These are phyloP conservation scores for Sebastiscus albofasciatus DNA, from an alignment of 2,797 vertebrate genomes.

Conservation along the genomic window DNA sequence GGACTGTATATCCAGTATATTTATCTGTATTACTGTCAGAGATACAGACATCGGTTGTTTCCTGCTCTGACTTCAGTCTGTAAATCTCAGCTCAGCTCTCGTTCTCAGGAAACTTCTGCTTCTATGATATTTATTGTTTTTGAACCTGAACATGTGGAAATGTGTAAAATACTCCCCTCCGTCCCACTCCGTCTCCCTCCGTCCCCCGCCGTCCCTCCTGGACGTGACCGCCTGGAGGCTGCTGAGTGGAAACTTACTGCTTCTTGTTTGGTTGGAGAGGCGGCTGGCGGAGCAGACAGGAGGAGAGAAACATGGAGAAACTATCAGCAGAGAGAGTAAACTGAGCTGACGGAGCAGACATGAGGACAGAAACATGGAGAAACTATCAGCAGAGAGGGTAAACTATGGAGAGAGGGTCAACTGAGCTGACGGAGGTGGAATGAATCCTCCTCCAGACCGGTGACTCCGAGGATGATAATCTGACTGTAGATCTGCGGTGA, in stretches of 20 bases:
- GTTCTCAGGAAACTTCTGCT: not conserved
- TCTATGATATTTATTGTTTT: slow-evolving; percentile 46
- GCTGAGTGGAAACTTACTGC: slow-evolving; percentile 39
- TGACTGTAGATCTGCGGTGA: not conserved
- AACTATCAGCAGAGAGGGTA: slow-evolving; percentile 33
- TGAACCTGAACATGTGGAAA: slow-evolving; percentile 48
- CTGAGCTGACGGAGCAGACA: not conserved
- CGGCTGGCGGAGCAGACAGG: slow-evolving; percentile 16
- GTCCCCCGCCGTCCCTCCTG: not conserved
- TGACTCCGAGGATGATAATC: not conserved
- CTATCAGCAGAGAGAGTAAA: slow-evolving; percentile 23
- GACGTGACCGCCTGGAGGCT: slow-evolving; percentile 35
- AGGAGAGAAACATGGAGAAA: slow-evolving; percentile 62
- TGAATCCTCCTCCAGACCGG: slow-evolving; percentile 24
- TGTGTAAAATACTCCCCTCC: not conserved
- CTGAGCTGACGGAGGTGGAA: not conserved
- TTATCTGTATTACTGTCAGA: not conserved
- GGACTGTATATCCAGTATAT: too few relatives aligned
- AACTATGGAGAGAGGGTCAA: not conserved
- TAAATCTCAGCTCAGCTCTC: slow-evolving; percentile 18
- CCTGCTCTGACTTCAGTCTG: not conserved
- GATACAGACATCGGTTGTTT: slow-evolving; percentile 19
- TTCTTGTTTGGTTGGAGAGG: slow-evolving; percentile 37
- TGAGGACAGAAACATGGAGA: slow-evolving; percentile 53
- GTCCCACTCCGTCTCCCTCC: not conserved